Percentiles rank a stretch among this genome's conserved stretches.
These are phyloP conservation scores for Chymomyza caudatula DNA, from an alignment of 2,888 invertebrate genomes.

Conservation along the genomic window DNA sequence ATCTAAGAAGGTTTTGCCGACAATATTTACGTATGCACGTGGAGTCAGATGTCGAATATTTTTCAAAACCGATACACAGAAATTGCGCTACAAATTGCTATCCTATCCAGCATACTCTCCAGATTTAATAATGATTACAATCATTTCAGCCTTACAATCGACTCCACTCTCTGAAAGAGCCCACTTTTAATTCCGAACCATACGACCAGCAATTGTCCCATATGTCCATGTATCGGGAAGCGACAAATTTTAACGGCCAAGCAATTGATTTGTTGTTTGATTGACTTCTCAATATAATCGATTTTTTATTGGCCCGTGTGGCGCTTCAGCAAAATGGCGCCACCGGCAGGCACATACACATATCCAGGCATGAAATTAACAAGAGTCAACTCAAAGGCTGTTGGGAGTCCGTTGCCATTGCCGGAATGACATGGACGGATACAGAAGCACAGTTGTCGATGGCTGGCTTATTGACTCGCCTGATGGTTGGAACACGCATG, in stretches of 20 bases:
- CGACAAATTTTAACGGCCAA: background rate
- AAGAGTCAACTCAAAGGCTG: conserved; percentile 54
- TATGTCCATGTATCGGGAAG: too few species aligned
- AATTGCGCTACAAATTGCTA: too few species aligned
- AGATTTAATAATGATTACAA: too few species aligned
- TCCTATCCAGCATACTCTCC: too few species aligned
- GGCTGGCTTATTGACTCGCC: background rate
- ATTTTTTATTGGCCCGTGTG: conserved; percentile 8
- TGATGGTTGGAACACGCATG: background rate
- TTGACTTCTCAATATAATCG: conserved; percentile 48
- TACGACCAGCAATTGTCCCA: background rate
- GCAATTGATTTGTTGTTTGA: conserved; percentile 55
- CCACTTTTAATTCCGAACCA: too few species aligned
- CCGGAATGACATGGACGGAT: conserved; percentile 30
- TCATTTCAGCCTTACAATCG: too few species aligned
- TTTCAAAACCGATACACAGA: too few species aligned
- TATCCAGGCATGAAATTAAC: conserved; percentile 44
- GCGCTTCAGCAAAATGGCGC: conserved; percentile 43
- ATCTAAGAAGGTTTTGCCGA: too few species aligned
- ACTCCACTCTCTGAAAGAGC: too few species aligned
- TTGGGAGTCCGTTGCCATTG: conserved; percentile 30
- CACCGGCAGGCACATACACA: conserved; percentile 38
- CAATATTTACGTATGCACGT: too few species aligned
- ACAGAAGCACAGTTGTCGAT: background rate
- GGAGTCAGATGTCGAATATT: too few species aligned